A percentile compares a stretch with the other conserved stretches of the same genome.
Evolutionary conservation across 2,113 vertebrate genomes (phyloP).

Genomic region (Hydrochoerus hydrochaeris): DNA sequence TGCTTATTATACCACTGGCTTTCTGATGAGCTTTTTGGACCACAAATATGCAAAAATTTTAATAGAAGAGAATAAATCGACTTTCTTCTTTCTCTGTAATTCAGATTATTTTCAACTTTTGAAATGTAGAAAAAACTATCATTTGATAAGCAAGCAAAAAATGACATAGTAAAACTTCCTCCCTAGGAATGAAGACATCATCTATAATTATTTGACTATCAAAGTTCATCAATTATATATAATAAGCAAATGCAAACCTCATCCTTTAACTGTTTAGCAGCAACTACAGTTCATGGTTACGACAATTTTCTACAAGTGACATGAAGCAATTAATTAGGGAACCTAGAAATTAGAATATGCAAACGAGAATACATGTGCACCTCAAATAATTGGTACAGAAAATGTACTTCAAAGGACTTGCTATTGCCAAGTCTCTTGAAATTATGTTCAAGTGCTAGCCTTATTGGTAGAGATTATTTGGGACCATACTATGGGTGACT

Average conservation of each 20-base stretch:
- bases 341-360: background rate
- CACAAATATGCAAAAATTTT: background rate
- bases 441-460: background rate
- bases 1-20: conserved; percentile 6
- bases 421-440: background rate
- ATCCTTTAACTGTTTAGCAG: background rate
- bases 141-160: conserved; percentile 2
- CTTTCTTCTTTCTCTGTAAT: conserved; percentile 7
- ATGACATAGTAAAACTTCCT: background rate
- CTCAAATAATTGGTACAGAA: background rate
- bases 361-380: background rate
- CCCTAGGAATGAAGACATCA: background rate
- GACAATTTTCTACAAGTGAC: background rate
- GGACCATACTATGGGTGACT: background rate
- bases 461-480: background rate
- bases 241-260: background rate
- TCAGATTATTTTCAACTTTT: background rate
- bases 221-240: background rate
- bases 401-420: background rate
- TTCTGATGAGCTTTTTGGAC: background rate
- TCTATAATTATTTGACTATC: background rate
- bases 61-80: background rate
- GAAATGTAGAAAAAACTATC: background rate
- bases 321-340: background rate
- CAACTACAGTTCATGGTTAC: background rate